phyloP scores from a whole-genome alignment of 2,113 vertebrate genomes.

The Embiotoca jacksoni region DNA sequence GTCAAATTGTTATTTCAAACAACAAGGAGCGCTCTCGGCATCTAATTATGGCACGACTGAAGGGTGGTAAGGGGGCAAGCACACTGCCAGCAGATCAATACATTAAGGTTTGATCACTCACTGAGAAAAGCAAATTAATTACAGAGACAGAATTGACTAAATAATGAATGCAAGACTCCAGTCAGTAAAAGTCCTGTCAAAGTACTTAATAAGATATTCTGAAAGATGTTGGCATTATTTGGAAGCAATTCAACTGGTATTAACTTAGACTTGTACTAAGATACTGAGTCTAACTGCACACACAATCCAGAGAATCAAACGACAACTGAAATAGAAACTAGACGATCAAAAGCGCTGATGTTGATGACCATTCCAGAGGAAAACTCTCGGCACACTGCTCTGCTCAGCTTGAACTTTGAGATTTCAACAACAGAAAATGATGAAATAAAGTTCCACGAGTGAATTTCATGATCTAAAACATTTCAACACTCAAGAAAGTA shows the following conservation, averaged over 20 bases:
- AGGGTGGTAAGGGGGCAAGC: no score
- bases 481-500: constrained; percentile 29
- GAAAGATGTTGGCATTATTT: no score
- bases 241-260: no score
- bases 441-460: constrained; percentile 17
- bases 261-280: background rate
- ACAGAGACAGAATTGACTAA: background rate
- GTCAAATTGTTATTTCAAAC: background rate
- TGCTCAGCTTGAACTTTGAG: constrained; percentile 6
- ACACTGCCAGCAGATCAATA: background rate
- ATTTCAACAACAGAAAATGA: background rate
- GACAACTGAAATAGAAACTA: background rate
- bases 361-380: constrained; percentile 2
- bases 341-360: background rate
- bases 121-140: background rate
- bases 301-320: constrained; percentile 4
- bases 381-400: background rate
- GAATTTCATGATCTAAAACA: constrained; percentile 23
- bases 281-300: background rate
- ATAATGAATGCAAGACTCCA: background rate
- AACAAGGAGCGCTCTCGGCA: no score
- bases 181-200: background rate
- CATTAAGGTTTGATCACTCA: background rate
- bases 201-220: background rate
- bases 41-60: no score